These are phyloP conservation scores for Drosophila carrolli DNA, from an alignment of 1,140 invertebrate genomes.

Conservation along the genomic window DNA sequence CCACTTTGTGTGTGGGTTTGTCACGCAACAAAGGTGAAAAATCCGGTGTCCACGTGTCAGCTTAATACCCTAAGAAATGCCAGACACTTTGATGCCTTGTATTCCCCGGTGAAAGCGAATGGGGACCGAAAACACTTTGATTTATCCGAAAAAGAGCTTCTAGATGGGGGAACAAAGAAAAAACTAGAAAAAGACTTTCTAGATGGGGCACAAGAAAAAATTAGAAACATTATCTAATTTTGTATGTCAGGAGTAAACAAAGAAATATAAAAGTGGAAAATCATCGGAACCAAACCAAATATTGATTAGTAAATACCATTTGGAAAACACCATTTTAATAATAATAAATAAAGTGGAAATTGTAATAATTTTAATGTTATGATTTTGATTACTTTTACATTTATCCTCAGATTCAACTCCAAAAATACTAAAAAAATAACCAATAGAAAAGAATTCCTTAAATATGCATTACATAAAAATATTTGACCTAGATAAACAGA, in stretches of 20 bases:
- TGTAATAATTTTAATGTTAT: constrained; percentile 2
- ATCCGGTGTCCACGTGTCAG: constrained; percentile 2
- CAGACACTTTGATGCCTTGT: constrained; percentile 25
- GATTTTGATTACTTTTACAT: not conserved
- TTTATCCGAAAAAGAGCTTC: constrained; percentile 5
- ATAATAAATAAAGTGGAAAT: constrained; percentile 17
- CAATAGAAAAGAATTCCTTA: too few relatives aligned
- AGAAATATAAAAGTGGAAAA: constrained; percentile 16
- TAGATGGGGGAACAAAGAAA: not conserved
- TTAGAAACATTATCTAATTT: not conserved
- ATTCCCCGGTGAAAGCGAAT: constrained; percentile 20
- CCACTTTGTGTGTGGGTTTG: constrained; percentile 20
- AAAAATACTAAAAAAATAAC: too few relatives aligned
- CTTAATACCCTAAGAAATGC: constrained; percentile 13
- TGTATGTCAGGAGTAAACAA: constrained; percentile 17
- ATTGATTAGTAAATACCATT: constrained; percentile 39
- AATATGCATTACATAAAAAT: too few relatives aligned
- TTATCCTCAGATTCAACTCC: too few relatives aligned
- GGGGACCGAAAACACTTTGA: constrained; percentile 1
- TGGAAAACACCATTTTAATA: constrained; percentile 19
- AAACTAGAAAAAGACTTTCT: not conserved
- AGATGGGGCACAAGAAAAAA: not conserved
- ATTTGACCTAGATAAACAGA: not conserved
- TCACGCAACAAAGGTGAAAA: constrained; percentile 44
- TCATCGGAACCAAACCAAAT: constrained; percentile 3